Evolutionary conservation across 2,888 invertebrate species (phyloP).

Genomic region (Mimas tiliae): DNA sequence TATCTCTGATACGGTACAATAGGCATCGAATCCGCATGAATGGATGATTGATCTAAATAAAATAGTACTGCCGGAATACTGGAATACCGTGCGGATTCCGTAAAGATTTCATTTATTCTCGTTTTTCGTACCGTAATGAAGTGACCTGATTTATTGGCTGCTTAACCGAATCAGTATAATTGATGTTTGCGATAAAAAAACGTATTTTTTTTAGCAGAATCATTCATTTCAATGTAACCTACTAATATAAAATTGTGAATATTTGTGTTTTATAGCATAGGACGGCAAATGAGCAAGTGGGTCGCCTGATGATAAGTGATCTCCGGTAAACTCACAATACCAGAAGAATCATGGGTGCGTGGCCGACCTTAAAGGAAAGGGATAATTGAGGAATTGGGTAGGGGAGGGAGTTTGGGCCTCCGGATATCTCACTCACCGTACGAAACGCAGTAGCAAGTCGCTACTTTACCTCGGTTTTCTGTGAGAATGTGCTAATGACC

Average conservation of each 20-base stretch:
- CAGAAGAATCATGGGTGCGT: no score
- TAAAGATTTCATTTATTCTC: conserved; percentile 33
- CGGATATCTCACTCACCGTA: no score
- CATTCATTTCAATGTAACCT: not conserved
- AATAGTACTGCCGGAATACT: conserved; percentile 41
- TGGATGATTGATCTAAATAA: conserved; percentile 43
- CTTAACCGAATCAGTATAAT: conserved; percentile 30
- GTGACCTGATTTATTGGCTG: conserved; percentile 40
- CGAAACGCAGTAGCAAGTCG: no score
- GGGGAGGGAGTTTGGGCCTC: no score
- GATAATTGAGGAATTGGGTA: no score
- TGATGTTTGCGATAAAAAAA: not conserved
- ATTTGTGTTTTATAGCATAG: no score
- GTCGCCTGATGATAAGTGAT: no score
- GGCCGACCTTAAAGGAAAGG: no score
- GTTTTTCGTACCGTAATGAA: conserved; percentile 35
- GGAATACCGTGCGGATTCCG: conserved; percentile 36
- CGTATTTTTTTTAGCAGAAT: not conserved
- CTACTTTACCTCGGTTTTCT: no score
- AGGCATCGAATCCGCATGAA: conserved; percentile 32
- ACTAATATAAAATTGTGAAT: not conserved
- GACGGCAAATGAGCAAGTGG: no score
- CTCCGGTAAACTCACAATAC: no score
- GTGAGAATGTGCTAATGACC: no score
- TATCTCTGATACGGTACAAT: not conserved